phyloP scores from a whole-genome alignment of 2,113 vertebrate species.

The Heptranchias perlo region DNA sequence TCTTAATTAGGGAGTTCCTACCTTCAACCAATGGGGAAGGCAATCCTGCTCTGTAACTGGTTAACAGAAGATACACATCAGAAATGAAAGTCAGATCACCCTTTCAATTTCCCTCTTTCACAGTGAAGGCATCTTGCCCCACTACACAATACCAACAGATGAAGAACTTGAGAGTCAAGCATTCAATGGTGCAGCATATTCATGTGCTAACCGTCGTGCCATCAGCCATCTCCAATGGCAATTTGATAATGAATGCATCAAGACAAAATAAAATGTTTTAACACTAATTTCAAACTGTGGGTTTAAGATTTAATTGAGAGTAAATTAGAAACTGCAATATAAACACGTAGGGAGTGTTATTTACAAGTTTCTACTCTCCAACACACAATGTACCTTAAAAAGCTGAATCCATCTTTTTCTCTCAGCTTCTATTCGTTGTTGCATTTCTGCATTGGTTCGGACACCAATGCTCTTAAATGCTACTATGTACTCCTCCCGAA shows the following conservation, averaged over 20 bases:
- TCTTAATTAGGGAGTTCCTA: slow-evolving; percentile 44
- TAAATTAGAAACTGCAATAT: neutral
- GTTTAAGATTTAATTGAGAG: neutral
- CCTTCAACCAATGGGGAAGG: slow-evolving; percentile 39
- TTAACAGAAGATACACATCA: neutral
- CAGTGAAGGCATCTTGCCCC: neutral
- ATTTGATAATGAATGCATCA: neutral
- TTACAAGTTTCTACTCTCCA: neutral
- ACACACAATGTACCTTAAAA: slow-evolving; percentile 74
- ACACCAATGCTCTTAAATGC: slow-evolving; percentile 88
- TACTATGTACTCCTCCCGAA: slow-evolving; percentile 82
- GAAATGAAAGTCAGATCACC: neutral
- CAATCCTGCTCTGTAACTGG: neutral
- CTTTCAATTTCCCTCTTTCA: neutral
- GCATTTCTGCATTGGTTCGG: slow-evolving; percentile 75
- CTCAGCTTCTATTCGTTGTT: slow-evolving; percentile 79
- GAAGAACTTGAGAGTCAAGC: neutral
- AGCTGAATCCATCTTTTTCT: slow-evolving; percentile 94
- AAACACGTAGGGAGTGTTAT: neutral
- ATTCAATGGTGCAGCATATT: neutral
- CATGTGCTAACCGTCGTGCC: no score
- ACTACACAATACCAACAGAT: neutral
- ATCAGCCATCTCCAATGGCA: neutral
- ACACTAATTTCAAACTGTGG: neutral
- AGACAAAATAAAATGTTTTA: neutral